Percentiles rank a stretch among this genome's conserved stretches.
These are phyloP conservation scores for Dichetophora obliterata DNA, from an alignment of 2,888 invertebrate species.

Conservation along the genomic window DNA sequence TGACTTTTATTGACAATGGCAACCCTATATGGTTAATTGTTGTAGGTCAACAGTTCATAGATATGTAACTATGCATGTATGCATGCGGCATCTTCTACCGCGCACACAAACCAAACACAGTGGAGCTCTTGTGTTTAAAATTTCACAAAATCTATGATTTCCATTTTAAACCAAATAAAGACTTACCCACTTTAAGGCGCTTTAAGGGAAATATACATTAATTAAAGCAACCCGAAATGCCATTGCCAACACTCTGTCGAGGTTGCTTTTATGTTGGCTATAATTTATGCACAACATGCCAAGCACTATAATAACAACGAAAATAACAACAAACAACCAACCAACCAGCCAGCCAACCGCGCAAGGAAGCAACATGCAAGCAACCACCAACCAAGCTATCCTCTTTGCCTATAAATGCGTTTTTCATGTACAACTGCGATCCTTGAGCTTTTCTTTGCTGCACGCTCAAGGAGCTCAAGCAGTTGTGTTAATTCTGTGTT, in stretches of 20 bases:
- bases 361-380: neutral
- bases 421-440: neutral
- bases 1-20: constrained; percentile 8
- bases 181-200: neutral
- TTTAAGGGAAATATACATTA: neutral
- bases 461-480: neutral
- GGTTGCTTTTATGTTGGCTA: neutral
- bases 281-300: constrained; percentile 19
- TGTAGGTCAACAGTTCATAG: too few species aligned
- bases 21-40: constrained; percentile 11
- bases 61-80: too few species aligned
- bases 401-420: neutral
- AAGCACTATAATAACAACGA: constrained; percentile 4
- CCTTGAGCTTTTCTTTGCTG: constrained; percentile 5
- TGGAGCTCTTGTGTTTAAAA: too few species aligned
- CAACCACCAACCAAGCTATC: constrained; percentile 14
- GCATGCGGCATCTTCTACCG: neutral
- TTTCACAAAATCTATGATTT: too few species aligned
- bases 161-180: too few species aligned
- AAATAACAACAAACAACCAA: neutral
- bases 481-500: neutral
- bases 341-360: too few species aligned
- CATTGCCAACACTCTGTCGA: neutral
- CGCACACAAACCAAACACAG: too few species aligned
- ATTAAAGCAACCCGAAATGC: too few species aligned